Evolutionary conservation across 2,797 vertebrate species (phyloP), one percentile per base, ranked within the genome.

Genomic region (Tauraco hartlaubi): DNA sequence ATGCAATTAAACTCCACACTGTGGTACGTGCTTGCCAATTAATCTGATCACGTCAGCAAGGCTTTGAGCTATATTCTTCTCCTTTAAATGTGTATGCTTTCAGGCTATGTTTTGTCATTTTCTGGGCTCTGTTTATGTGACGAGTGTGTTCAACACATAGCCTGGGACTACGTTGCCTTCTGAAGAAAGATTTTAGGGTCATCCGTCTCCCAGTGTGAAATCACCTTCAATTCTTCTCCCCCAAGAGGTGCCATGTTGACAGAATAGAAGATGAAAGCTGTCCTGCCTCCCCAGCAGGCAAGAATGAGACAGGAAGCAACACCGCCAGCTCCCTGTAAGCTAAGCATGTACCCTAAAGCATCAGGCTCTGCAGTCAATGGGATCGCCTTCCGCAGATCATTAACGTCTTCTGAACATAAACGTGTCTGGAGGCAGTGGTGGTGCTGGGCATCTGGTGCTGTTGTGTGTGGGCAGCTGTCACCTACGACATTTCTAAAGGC

Each of bases 1-100:
- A 74, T 76, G 69, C 85, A 96, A 96, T 96, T 95, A 93, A 93
- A 95, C 85, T 93, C 88, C 92, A 94, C 83, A 44, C 71, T 77
- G 77, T 69, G 71, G 83, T 80, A 87, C 6, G 4, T 10, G 11
- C 83, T 90, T 85, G 92, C 83, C 92, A 95, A 96, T 97, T 96
- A 93, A 95, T 93, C 77, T 93, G 74, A 96, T 93, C 94, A 92
- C 39, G 31, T 96, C 92, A 95, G 92, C 10, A 25, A 85, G 81
- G 80, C 93, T 95, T 63, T 87, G 83, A 96, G 96, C 77, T 87
- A 43, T 74, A 64, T 71, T 92, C 68, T 69, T 72, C 89, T 88
- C 66, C 44, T 64, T 75, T 71, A 51, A 49, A 69, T 89, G 22
- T 74, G 18, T 67, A 76, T 23, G 80, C 73, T 96, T 95, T 79